Evolutionary conservation across 2,113 vertebrate genomes (phyloP).

Genomic region (Prolemur simus): DNA sequence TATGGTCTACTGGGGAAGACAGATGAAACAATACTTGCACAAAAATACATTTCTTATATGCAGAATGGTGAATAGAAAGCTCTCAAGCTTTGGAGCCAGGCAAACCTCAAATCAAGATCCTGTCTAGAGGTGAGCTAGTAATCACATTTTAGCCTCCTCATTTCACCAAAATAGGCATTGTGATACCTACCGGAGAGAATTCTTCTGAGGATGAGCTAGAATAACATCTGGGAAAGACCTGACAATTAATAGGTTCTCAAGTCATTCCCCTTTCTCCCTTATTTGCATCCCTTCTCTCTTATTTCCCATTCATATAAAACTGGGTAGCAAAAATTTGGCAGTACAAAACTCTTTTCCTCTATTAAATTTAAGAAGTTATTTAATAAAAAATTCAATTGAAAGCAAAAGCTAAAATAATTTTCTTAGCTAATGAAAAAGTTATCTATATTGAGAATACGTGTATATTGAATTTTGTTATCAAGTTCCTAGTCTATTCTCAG

Average conservation of each 20-base stretch:
- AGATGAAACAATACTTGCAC: background rate
- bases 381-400: conserved; percentile 32
- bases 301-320: background rate
- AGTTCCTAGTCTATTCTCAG: background rate
- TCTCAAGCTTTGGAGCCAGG: background rate
- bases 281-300: background rate
- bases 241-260: background rate
- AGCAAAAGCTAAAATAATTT: conserved; percentile 61
- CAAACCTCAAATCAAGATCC: background rate
- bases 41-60: background rate
- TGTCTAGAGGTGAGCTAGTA: background rate
- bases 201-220: background rate
- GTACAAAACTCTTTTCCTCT: conserved; percentile 12
- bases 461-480: conserved; percentile 61
- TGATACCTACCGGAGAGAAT: background rate
- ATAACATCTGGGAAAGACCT: background rate
- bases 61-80: background rate
- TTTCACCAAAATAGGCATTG: background rate
- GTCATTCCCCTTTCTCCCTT: background rate
- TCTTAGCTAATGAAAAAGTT: conserved; percentile 57
- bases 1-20: background rate
- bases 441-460: background rate
- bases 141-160: background rate
- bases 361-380: conserved; percentile 49
- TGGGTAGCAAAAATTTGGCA: background rate